These are phyloP conservation scores for Eremobia ochroleuca DNA, from an alignment of 2,888 invertebrate species.

Conservation along the genomic window DNA sequence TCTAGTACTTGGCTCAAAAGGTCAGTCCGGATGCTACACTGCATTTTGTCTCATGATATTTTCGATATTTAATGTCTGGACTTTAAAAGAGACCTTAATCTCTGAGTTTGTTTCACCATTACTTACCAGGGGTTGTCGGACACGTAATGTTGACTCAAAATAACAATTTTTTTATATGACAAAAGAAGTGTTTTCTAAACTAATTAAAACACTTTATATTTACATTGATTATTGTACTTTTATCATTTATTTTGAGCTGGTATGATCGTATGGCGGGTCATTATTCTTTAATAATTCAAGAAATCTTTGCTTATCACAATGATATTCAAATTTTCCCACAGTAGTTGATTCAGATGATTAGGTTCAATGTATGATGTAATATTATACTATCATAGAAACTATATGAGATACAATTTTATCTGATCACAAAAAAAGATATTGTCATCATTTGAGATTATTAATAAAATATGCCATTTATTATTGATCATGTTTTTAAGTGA, in stretches of 20 bases:
- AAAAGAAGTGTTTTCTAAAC: no score
- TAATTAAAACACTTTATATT: not conserved
- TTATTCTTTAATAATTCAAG: not conserved
- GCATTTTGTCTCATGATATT: no score
- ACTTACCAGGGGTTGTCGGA: no score
- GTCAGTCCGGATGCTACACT: no score
- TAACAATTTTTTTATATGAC: no score
- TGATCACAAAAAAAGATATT: slow-evolving; percentile 1
- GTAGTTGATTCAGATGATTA: slow-evolving; percentile 17
- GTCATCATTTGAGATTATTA: slow-evolving; percentile 19
- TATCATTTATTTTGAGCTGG: not conserved
- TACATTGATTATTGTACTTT: not conserved
- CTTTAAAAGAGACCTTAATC: no score
- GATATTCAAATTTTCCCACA: slow-evolving; percentile 9
- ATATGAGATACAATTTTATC: not conserved
- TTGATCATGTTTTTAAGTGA: no score
- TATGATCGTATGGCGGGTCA: not conserved
- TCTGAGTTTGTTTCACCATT: no score
- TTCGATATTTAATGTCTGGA: no score
- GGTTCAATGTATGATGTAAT: slow-evolving; percentile 5
- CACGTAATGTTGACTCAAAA: no score
- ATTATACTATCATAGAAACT: not conserved
- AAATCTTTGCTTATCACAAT: not conserved
- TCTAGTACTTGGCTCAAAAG: no score
- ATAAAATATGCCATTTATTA: no score